Evolutionary conservation across 2,113 vertebrate genomes (phyloP), one percentile per base, ranked within the genome.

Genomic region (Psittacus erithacus): DNA sequence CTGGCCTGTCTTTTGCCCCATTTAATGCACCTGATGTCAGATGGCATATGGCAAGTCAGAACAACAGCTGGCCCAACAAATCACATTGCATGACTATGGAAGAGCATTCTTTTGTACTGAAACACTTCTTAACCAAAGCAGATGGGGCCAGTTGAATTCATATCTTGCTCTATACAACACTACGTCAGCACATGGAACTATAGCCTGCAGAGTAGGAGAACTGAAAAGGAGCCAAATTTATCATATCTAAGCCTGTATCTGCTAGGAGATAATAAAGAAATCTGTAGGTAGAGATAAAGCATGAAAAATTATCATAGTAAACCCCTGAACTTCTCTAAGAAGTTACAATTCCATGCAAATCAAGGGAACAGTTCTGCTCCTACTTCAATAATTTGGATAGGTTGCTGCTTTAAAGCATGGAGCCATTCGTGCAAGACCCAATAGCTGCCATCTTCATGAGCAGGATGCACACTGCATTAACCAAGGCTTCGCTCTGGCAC

Each of bases 401-500:
- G 46, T 10, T 60, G 35, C 39, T 62, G 12, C 38, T 52, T 8
- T 68, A 55, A 90, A 64, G 43, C 35, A 29, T 47, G 27, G 17
- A 70, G 23, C 18, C 41, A 38, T 53, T 84, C 1, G 2, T n/a
- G 17, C 29, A 82, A 38, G 17, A 83, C 10, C 15, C 13, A 50
- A 47, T 31, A 93, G 52, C 52, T 73, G 60, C 52, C 3, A 12
- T 46, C 52, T 93, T 65, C 64, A 28, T 2, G 25, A 83, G 44
- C 50, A 70, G 33, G 64, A 92, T 47, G 24, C 29, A 46, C 11
- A 11, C 11, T 31, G 19, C 2, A 1, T n/a, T 68, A 62, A 64
- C 9, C 0, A 2, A 78, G 68, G 35, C 29, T 78, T 71, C 0
- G 0, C 24, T 50, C 62, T 38, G 27, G 65, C n/a, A 74, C 7